Evolutionary conservation across 2,113 vertebrate species (phyloP), one percentile per base, ranked within the genome.

Genomic region (Pluvialis apricaria): DNA sequence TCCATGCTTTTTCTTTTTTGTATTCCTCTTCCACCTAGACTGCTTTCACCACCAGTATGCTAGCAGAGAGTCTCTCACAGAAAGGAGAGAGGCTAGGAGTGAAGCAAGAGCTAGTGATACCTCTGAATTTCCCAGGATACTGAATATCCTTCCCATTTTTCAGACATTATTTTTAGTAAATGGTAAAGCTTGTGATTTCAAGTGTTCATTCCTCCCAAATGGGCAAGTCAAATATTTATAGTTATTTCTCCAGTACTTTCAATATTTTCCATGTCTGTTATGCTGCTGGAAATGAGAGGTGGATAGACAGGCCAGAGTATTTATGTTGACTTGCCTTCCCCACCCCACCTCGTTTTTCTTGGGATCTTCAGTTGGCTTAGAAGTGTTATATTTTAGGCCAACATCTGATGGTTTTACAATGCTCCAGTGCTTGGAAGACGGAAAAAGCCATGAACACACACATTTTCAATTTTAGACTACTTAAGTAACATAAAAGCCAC

Each of bases 81-180:
- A 71, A 71, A 34, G 47, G n/a, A 65, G 15, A 75, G 38, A 15
- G 69, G 40, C 28, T 22, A 29, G 31, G 47, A 77, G 40, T 21
- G n/a, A 71, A 47, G 44, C n/a, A 77, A 44, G 36, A 88, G 54
- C 44, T 42, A 77, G 36, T 9, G 34, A 77, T 31, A 60, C 45
- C 57, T 81, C 69, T 81, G 64, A 51, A 80, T n/a, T 92, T 81
- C 72, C 64, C 72, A 88, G 69, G 81, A 88, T n/a, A 54, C 62
- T 81, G 45, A 71, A 66, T 83, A 81, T n/a, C 76, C 86, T 92
- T 94, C 89, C 83, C 57, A 16, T 90, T 96, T 90, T 91, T 55
- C 86, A 75, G 77, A 45, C 29, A 64, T 60, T 96, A 95, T 94
- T 94, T 97, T 96, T 96, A 96, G 92, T 75, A 86, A 86, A 84